These are phyloP conservation scores for Nymphalis io DNA, from an alignment of 1,140 invertebrate genomes.

Conservation along the genomic window DNA sequence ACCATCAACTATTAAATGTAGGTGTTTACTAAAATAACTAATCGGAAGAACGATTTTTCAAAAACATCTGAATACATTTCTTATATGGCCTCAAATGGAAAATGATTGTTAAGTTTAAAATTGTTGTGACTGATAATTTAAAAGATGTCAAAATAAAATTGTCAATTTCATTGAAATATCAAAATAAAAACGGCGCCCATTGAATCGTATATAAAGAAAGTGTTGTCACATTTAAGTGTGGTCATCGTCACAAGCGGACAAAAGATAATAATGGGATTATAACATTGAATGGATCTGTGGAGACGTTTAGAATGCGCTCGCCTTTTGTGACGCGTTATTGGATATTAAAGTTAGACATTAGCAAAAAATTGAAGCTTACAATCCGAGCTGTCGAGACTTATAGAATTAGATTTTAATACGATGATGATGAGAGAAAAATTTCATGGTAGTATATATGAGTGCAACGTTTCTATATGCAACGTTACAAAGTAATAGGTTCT, in stretches of 20 bases:
- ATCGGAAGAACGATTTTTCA: no score
- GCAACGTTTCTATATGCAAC: no score
- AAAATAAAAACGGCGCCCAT: not conserved
- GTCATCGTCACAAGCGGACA: not conserved
- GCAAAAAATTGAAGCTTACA: not conserved
- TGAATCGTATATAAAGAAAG: not conserved
- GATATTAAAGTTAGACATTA: not conserved
- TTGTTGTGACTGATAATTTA: slow-evolving; percentile 27
- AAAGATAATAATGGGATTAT: slow-evolving; percentile 5
- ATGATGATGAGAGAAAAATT: no score
- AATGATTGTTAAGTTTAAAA: slow-evolving; percentile 19
- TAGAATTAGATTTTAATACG: no score
- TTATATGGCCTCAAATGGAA: no score
- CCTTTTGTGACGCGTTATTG: not conserved
- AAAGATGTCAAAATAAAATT: slow-evolving; percentile 23
- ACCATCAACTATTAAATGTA: no score
- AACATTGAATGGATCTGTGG: not conserved
- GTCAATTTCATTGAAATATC: slow-evolving; percentile 1
- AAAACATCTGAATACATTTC: no score
- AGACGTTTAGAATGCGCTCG: not conserved
- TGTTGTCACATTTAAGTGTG: slow-evolving; percentile 3
- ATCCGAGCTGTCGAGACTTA: no score
- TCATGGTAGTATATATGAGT: no score
- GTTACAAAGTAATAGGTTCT: no score
- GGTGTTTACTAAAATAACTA: no score